Base-by-base conservation (phyloP, 2,797 vertebrate genomes). In the Diplodus puntazzo region DNA sequence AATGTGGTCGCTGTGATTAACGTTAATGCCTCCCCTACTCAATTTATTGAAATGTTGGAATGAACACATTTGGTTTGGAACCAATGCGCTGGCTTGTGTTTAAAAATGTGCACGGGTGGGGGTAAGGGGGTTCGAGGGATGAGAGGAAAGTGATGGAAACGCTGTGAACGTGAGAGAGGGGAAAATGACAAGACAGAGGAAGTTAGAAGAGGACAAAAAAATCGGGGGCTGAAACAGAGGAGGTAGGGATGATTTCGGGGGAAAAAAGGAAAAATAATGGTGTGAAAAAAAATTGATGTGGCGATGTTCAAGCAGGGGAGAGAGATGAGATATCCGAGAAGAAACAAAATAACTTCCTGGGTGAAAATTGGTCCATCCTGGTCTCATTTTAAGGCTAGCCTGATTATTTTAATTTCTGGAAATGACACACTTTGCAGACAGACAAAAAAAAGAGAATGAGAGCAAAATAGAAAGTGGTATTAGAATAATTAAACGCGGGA, bases 1-100 rank as follows among this genome's bases (percentile, higher is more conserved):
- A 96, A 96, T 96, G 95, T 96, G 95, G 94, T 94, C 87, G 94
- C 94, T 94, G 94, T 96, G 95, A 96, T 96, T 96, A 96, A 96
- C 95, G 94, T 95, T 95, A 95, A 96, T 95, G 94, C 95, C 92
- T 95, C 94, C 93, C 90, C 85, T 93, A 93, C 94, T 95, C 95
- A 95, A 95, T 96, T 95, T 95, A 96, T 95, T 95, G 95, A 95
- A 95, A 96, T 94, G 94, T 95, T 96, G 94, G 92, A 96, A 95
- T 94, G 94, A 95, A 94, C 93, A 95, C 95, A 94, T 91, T 95
- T 93, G 94, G 92, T 93, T 94, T 94, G 89, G 92, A 92, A 95
- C 92, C 89, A 91, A 92, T 82, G 85, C 76, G 88, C 87, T 89
- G 89, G 89, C 90, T 90, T 92, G 88, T 92, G 92, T 93, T 95